Base-by-base conservation (phyloP, 2,797 vertebrate species). In the Astyanax mexicanus region DNA sequence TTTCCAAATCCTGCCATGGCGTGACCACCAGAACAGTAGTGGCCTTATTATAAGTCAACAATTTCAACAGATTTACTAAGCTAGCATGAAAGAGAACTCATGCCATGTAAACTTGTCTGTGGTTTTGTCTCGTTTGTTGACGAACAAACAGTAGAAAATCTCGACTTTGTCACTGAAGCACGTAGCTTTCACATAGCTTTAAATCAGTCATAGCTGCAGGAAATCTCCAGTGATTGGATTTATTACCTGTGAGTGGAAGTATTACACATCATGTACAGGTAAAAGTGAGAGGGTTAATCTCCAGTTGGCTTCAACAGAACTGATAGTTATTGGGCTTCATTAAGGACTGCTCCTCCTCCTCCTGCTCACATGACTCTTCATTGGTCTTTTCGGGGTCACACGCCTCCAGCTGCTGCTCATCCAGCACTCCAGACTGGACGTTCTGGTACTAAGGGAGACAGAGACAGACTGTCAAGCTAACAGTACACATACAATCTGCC, bases 271-370 rank as follows among this genome's bases (percentile, higher is more conserved):
- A 15, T 9, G n/a, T n/a, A 42, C 21, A 40, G 1, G 17, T 21
- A 15, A 27, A 42, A 7, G 44, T 32, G 11, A 23, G 0, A 49
- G 5, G 17, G 6, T 19, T 11, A n/a, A n/a, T 35, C 40, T 52
- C 4, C 12, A 57, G n/a, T 10, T 21, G 57, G 4, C 21, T 61
- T 90, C 91, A 99, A 85, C 95, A 96, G 88, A 98, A 97, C 93
- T 98, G 96, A 61, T 98, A 99, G 91, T 97, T 98, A 89, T 98
- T 99, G 84, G 95, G 91, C 83, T 96, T 98, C 89, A 96, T 93
- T 84, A 97, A 92, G 10, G 93, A 94, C 85, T 96, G 93, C 78
- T 92, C 89, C 0, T 89, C 89, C 69, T 95, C 95, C 74, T 91
- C 93, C 67, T 93, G 91, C 81, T 97, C 96, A 5, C 94, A 97